Conservation (phyloP, 92 coral and sea anemone genomes). For the Anthopleura xanthogrammica region DNA sequence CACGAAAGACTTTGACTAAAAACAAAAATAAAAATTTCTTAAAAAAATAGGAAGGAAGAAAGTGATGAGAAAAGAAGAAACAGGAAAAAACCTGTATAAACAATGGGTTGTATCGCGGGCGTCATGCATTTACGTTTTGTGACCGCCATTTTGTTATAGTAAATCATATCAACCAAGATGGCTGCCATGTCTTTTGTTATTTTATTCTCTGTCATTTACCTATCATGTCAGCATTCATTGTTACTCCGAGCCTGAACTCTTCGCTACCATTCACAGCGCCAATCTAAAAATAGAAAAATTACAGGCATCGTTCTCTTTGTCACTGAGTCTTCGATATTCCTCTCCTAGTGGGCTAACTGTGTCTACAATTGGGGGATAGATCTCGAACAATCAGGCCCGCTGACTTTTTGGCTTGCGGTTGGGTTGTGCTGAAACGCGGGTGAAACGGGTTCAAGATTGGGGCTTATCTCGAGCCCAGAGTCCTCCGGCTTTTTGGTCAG, state of each 20-base stretch:
- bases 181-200: not conserved
- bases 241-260: constrained; percentile 73
- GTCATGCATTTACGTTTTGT: no score
- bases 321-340: no score
- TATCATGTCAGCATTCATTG: constrained; percentile 69
- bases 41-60: no score
- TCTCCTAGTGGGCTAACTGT: not conserved
- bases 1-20: no score
- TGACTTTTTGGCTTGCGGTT: no score
- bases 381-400: no score
- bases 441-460: no score
- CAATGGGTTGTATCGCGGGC: not conserved
- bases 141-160: not conserved
- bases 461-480: no score
- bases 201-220: constrained; percentile 33
- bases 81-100: not conserved
- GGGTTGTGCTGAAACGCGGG: no score
- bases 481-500: no score
- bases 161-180: not conserved
- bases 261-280: constrained; percentile 87
- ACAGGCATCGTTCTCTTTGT: no score
- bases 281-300: constrained; percentile 42
- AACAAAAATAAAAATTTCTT: no score
- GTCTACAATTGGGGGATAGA: not conserved
- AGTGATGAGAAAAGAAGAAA: not conserved